Base-by-base conservation (phyloP, 2,113 vertebrate species). In the Aegithalos caudatus region DNA sequence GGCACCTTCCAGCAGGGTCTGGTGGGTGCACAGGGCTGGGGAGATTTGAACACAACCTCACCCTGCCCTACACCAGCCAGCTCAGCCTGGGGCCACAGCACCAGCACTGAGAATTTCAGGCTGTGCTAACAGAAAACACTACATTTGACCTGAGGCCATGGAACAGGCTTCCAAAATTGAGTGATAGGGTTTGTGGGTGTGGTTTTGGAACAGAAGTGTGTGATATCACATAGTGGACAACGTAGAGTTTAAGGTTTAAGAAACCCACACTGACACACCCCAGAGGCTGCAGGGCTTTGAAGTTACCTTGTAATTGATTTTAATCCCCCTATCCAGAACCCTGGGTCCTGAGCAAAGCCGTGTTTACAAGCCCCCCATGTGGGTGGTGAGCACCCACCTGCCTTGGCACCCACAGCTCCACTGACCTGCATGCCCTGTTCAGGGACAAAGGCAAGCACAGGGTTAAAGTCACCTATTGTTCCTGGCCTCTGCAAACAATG, bases 1-100 rank as follows among this genome's bases (percentile, higher is more conserved):
- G 0, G 1, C 28, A 17, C 14, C 22, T 62, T 8, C 0, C 3
- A 38, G n/a, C 37, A 7, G 0, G 0, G 42, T 23, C 44, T 22
- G 10, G 1, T 11, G 18, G 17, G 19, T 10, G 48, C 5, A 4
- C 80, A 17, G 10, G 70, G 47, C 48, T 8, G 57, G 42, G 48
- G 18, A 72, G 37, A 0, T 50, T 5, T 3, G 37, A 53, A 15
- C 38, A 57, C 37, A 7, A 25, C 0, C 65, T 14, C 84, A 28
- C 0, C 20, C 18, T 9, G 4, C 12, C 40, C 57, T 16, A 6
- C 12, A 4, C 3, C 29, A 6, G 0, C 1, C 1, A 58, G 61
- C 45, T n/a, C 1, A 0, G 23, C n/a, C 1, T 0, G 19, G 21
- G 64, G 33, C n/a, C 50, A 12, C 40, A 35, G 58, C 57, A 50